Evolutionary conservation across 2,888 invertebrate genomes (phyloP).

Genomic region (Eupithecia subumbrata): DNA sequence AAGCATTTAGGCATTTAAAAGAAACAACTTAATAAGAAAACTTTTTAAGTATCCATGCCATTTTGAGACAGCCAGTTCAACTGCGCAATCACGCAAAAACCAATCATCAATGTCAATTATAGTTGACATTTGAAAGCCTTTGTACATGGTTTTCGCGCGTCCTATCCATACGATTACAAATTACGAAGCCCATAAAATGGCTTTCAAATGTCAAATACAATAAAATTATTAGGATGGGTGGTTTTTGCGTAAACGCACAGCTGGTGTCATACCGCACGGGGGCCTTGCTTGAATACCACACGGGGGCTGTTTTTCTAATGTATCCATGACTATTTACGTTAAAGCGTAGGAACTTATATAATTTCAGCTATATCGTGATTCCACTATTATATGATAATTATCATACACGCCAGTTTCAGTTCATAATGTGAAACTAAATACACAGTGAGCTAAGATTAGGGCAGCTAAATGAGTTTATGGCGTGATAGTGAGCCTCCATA

Average conservation of each 20-base stretch:
- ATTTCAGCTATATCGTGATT: conserved; percentile 19
- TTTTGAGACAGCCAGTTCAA: neutral
- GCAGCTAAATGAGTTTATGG: conserved; percentile 76
- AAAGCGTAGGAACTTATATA: neutral
- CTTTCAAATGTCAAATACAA: no score
- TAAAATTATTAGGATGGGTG: no score
- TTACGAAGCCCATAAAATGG: no score
- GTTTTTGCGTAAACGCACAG: no score
- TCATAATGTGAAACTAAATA: conserved; percentile 75
- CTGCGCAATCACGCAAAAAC: no score
- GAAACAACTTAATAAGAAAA: neutral
- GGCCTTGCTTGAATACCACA: neutral
- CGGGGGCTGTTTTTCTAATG: neutral
- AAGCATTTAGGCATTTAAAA: neutral
- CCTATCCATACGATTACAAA: no score
- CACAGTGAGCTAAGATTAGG: conserved; percentile 67
- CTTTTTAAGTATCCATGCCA: neutral
- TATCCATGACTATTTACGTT: neutral
- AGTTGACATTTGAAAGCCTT: no score
- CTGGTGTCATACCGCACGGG: no score
- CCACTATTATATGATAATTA: conserved; percentile 60
- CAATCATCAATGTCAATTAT: no score
- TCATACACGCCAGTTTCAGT: conserved; percentile 60
- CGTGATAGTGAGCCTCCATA: conserved; percentile 69
- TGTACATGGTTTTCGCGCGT: no score